Evolutionary conservation across 1,140 invertebrate species (phyloP).

Genomic region (Amyelois transitella): DNA sequence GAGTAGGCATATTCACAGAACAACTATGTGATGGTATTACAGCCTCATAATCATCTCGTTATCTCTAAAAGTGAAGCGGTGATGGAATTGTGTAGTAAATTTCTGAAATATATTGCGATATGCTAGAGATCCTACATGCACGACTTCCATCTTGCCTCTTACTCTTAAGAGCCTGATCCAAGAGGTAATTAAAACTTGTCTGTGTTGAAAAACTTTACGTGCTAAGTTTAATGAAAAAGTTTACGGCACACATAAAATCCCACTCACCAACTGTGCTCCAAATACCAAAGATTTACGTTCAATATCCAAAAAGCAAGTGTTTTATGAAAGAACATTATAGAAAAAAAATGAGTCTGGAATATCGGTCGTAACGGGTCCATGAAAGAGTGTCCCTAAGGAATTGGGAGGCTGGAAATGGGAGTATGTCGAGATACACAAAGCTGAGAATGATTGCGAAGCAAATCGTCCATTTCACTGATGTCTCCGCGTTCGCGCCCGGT

Average conservation of each 20-base stretch:
- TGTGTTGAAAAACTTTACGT: slow-evolving; percentile 3
- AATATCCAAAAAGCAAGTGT: slow-evolving; percentile 10
- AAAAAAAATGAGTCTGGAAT: slow-evolving; percentile 10
- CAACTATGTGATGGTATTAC: too few relatives aligned
- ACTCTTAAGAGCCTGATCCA: neutral
- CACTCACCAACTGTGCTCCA: neutral
- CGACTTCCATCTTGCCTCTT: neutral
- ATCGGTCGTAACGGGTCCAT: slow-evolving; percentile 10
- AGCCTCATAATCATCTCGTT: too few relatives aligned
- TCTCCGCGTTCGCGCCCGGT: slow-evolving; percentile 27
- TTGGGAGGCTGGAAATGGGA: slow-evolving; percentile 13
- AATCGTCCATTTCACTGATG: slow-evolving; percentile 59
- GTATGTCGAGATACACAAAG: slow-evolving; percentile 22
- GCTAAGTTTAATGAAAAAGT: slow-evolving; percentile 8
- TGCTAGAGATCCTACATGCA: neutral
- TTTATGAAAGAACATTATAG: slow-evolving; percentile 6
- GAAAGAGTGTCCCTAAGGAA: slow-evolving; percentile 22
- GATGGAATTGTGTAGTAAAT: too few relatives aligned
- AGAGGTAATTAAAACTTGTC: slow-evolving; percentile 4
- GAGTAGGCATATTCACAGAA: too few relatives aligned
- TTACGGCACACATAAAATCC: slow-evolving; percentile 8
- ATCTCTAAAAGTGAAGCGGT: too few relatives aligned
- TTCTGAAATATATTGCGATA: neutral
- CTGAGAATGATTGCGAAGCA: slow-evolving; percentile 43
- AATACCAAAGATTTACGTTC: slow-evolving; percentile 12